Conservation (phyloP, 2,888 invertebrate genomes). For the Drosophila limbata region DNA sequence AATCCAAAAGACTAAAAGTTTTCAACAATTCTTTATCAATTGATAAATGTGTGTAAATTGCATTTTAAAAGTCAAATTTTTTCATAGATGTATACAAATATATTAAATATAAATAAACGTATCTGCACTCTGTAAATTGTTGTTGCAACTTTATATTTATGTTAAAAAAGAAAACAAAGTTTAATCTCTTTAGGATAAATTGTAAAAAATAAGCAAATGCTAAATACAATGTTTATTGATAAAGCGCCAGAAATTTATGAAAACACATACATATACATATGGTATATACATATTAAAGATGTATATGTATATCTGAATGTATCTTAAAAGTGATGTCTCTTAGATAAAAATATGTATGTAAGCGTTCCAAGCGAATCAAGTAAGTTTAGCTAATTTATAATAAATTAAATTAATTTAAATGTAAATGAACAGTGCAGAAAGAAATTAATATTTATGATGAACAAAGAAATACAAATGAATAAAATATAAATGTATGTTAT, state of each 20-base stretch:
- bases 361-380: slow-evolving; percentile 33
- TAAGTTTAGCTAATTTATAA: slow-evolving; percentile 74
- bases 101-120: slow-evolving; percentile 41
- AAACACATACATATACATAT: slow-evolving; percentile 32
- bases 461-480: slow-evolving; percentile 28
- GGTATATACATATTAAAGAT: slow-evolving; percentile 19
- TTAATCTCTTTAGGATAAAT: slow-evolving; percentile 54
- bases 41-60: slow-evolving; percentile 57
- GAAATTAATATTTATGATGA: slow-evolving; percentile 34
- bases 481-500: slow-evolving; percentile 62
- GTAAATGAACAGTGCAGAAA: slow-evolving; percentile 46
- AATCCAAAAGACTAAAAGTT: slow-evolving; percentile 71
- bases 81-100: slow-evolving; percentile 37
- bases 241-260: slow-evolving; percentile 22
- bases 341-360: slow-evolving; percentile 53
- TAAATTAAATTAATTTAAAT: slow-evolving; percentile 56
- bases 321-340: slow-evolving; percentile 73
- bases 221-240: slow-evolving; percentile 30
- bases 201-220: slow-evolving; percentile 41
- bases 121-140: slow-evolving; percentile 72
- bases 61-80: slow-evolving; percentile 60
- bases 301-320: slow-evolving; percentile 29
- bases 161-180: slow-evolving; percentile 27
- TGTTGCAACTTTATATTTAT: slow-evolving; percentile 65
- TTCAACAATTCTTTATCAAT: slow-evolving; percentile 36